A percentile compares a stretch with the other conserved stretches of the same genome.
Evolutionary conservation across 23 tunicate genomes (phyloP).

Genomic region (Botrylloides violaceus): DNA sequence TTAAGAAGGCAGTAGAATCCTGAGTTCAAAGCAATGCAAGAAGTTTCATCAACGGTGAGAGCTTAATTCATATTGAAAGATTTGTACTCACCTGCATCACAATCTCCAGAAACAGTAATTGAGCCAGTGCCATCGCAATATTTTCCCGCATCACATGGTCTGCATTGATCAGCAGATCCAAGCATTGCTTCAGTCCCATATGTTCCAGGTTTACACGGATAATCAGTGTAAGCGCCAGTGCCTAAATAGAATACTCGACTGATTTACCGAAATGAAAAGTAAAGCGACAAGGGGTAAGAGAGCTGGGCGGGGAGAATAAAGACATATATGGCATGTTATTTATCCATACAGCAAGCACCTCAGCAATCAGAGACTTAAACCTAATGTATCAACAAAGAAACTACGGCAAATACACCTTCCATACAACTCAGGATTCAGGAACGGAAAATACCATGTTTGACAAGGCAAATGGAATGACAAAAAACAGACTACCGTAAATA

Average conservation of each 20-base stretch:
- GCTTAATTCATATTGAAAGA: no score
- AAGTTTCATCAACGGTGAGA: background rate
- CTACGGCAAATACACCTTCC: no score
- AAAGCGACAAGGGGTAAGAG: no score
- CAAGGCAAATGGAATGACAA: no score
- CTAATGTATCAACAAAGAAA: no score
- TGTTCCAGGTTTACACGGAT: conserved; percentile 87
- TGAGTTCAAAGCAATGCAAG: conserved; percentile 9
- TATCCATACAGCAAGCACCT: no score
- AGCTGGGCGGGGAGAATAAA: no score
- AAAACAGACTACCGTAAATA: no score
- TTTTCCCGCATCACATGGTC: conserved; percentile 83
- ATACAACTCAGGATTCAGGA: no score
- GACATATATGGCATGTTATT: no score
- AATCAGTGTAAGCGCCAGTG: conserved; percentile 32
- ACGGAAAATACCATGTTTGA: no score
- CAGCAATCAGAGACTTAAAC: no score
- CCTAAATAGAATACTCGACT: conserved; percentile 40
- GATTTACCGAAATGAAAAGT: background rate
- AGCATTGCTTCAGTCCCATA: conserved; percentile 41
- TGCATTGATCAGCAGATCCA: conserved; percentile 30
- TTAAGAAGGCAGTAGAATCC: conserved; percentile 64
- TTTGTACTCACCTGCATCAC: conserved; percentile 54
- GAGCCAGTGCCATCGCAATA: conserved; percentile 65
- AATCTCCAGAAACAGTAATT: conserved; percentile 50